Conservation (phyloP, 2,113 vertebrate genomes). For the Glaucomys volans region DNA sequence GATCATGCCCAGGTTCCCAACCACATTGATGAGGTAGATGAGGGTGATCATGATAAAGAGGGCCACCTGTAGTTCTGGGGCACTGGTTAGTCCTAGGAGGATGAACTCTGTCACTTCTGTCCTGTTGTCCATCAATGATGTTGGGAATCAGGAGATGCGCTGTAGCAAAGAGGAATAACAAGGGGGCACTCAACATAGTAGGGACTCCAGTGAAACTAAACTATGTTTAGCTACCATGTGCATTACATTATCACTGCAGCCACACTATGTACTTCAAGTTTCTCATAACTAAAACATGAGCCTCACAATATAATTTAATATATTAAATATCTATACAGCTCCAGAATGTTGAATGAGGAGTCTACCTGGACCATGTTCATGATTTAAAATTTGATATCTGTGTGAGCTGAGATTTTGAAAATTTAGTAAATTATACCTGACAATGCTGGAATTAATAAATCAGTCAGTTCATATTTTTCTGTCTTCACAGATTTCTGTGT, state of each 20-base stretch:
- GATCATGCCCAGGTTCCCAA: not conserved
- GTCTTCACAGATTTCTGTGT: not conserved
- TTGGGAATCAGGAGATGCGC: not conserved
- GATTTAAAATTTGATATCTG: not conserved
- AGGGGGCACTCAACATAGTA: not conserved
- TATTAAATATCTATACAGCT: not conserved
- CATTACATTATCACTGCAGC: not conserved
- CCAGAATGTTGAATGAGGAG: not conserved
- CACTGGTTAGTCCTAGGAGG: not conserved
- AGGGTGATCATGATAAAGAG: not conserved
- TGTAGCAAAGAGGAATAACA: not conserved
- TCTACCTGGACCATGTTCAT: too few relatives aligned
- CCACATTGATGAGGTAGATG: constrained; percentile 19
- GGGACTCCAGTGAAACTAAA: not conserved
- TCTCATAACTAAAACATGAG: not conserved
- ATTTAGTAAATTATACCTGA: not conserved
- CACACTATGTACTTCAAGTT: not conserved
- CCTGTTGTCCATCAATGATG: not conserved
- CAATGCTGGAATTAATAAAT: not conserved
- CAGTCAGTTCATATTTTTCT: not conserved
- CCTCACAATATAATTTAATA: not conserved
- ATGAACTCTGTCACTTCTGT: constrained; percentile 30
- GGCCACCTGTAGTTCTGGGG: not conserved
- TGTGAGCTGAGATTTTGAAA: not conserved
- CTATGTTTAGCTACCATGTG: too few relatives aligned